These are phyloP conservation scores for Drosophila robusta DNA, from an alignment of 2,888 invertebrate genomes.

Conservation along the genomic window DNA sequence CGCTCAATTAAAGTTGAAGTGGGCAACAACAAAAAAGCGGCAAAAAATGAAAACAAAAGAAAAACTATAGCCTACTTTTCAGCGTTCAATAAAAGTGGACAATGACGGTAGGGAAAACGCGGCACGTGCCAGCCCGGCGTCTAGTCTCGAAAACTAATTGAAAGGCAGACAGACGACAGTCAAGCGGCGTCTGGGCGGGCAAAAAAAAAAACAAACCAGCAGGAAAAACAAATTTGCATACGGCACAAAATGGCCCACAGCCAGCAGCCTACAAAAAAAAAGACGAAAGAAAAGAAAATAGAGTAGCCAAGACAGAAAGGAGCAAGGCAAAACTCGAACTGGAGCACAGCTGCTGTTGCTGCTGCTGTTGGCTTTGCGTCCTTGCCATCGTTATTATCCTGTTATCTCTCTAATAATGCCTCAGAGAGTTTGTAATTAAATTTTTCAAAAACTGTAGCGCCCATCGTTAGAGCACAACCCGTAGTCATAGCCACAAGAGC, in stretches of 20 bases:
- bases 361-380: slow-evolving; percentile 55
- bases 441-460: slow-evolving; percentile 75
- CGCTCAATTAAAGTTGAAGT: slow-evolving; percentile 43
- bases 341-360: slow-evolving; percentile 61
- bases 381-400: slow-evolving; percentile 81
- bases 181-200: slow-evolving; percentile 35
- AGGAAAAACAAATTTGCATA: slow-evolving; percentile 71
- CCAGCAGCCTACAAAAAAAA: slow-evolving; percentile 48
- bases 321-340: slow-evolving; percentile 43
- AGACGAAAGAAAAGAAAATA: slow-evolving; percentile 18
- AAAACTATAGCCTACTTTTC: slow-evolving; percentile 51
- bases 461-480: slow-evolving; percentile 46
- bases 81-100: slow-evolving; percentile 47
- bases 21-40: slow-evolving; percentile 2
- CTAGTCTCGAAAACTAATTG: slow-evolving; percentile 76
- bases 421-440: slow-evolving; percentile 82
- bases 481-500: slow-evolving; percentile 32
- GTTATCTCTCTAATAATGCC: slow-evolving; percentile 82
- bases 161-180: slow-evolving; percentile 72
- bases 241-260: slow-evolving; percentile 56
- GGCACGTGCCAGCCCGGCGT: slow-evolving; percentile 66
- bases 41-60: not conserved
- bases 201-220: slow-evolving; percentile 19
- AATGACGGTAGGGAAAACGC: slow-evolving; percentile 30
- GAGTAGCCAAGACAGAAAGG: slow-evolving; percentile 28